phyloP scores from a whole-genome alignment of 2,888 invertebrate species.

The Xestoiulus laeticollis region DNA sequence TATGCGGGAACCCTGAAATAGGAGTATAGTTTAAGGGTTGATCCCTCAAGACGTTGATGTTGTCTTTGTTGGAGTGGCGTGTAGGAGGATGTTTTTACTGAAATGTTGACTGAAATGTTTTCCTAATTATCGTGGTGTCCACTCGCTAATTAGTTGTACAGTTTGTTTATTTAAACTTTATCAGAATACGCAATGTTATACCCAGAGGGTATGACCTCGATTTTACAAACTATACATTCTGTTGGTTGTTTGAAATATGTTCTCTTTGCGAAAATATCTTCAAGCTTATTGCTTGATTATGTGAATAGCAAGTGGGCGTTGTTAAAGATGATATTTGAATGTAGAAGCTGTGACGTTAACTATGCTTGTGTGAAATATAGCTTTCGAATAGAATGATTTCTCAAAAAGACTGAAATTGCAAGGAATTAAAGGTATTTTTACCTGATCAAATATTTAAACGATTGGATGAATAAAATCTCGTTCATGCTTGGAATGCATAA shows the following conservation, averaged over 20 bases:
- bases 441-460: not conserved
- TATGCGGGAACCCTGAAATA: too few species aligned
- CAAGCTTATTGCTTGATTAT: not conserved
- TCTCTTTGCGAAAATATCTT: not conserved
- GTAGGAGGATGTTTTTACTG: not conserved
- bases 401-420: not conserved
- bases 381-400: not conserved
- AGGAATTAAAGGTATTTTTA: not conserved
- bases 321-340: not conserved
- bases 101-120: not conserved
- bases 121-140: not conserved
- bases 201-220: not conserved
- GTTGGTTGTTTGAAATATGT: not conserved
- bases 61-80: not conserved
- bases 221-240: not conserved
- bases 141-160: not conserved
- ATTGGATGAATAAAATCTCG: not conserved
- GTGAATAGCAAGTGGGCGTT: not conserved
- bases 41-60: too few species aligned
- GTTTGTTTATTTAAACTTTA: not conserved
- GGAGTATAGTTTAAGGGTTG: too few species aligned
- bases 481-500: not conserved
- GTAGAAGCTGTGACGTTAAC: too few species aligned
- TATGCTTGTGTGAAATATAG: too few species aligned
- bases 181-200: not conserved